These are phyloP conservation scores for Capreolus pygargus DNA, from an alignment of 2,113 vertebrate genomes.

Conservation along the genomic window DNA sequence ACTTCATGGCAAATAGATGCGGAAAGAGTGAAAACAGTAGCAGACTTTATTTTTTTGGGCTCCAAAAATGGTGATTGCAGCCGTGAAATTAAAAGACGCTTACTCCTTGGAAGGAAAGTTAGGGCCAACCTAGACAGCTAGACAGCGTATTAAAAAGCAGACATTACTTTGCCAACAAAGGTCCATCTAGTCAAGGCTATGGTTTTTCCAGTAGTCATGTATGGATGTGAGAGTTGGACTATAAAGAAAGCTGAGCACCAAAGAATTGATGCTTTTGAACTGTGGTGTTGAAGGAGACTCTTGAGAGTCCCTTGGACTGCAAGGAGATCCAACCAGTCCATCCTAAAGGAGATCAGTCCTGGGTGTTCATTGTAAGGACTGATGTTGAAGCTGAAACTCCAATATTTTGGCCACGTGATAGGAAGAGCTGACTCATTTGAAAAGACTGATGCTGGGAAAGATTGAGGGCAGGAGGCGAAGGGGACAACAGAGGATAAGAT, in stretches of 20 bases:
- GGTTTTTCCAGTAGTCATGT: neutral
- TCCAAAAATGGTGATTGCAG: neutral
- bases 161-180: neutral
- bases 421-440: neutral
- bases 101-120: neutral
- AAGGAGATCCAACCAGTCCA: neutral
- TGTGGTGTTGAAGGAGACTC: neutral
- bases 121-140: neutral
- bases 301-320: neutral
- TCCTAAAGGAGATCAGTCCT: neutral
- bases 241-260: neutral
- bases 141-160: neutral
- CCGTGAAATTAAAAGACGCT: neutral
- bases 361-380: neutral
- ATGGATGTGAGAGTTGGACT: neutral
- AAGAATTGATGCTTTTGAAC: neutral
- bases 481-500: neutral
- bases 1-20: neutral
- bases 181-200: neutral
- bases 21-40: neutral
- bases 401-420: neutral
- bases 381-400: neutral
- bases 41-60: rapidly evolving
- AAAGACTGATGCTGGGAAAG: neutral
- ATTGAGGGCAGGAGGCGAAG: neutral